Evolutionary conservation across 2,888 invertebrate species (phyloP).

Genomic region (Lycophotia porphyrea): DNA sequence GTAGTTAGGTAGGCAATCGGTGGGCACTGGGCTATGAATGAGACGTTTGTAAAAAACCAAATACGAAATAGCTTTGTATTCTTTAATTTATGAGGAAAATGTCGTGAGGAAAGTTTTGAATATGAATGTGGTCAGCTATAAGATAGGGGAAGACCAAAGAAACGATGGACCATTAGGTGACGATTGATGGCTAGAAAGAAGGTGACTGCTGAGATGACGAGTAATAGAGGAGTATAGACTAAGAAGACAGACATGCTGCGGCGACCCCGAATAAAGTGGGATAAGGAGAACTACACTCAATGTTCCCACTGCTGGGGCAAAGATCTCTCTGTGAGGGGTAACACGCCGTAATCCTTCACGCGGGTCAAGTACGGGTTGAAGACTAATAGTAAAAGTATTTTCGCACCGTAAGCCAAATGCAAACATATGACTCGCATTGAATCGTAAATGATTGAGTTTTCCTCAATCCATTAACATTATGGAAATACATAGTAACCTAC

Average conservation of each 20-base stretch:
- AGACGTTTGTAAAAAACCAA: conserved; percentile 1
- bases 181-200: too few relatives aligned
- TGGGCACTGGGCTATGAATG: background rate
- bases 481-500: conserved; percentile 32
- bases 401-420: conserved; percentile 1
- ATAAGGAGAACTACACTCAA: background rate
- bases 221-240: too few relatives aligned
- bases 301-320: background rate
- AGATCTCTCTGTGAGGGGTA: background rate
- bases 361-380: background rate
- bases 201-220: too few relatives aligned
- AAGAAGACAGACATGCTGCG: too few relatives aligned
- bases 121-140: background rate
- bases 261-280: background rate
- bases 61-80: background rate
- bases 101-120: background rate
- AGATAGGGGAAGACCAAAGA: background rate
- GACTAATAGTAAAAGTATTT: background rate
- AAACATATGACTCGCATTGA: conserved; percentile 19
- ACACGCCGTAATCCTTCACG: background rate
- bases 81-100: background rate
- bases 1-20: background rate
- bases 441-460: conserved; percentile 36
- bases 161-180: background rate
- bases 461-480: conserved; percentile 47